These are phyloP conservation scores for Cinclus mexicanus DNA, from an alignment of 2,113 vertebrate genomes.

Conservation along the genomic window DNA sequence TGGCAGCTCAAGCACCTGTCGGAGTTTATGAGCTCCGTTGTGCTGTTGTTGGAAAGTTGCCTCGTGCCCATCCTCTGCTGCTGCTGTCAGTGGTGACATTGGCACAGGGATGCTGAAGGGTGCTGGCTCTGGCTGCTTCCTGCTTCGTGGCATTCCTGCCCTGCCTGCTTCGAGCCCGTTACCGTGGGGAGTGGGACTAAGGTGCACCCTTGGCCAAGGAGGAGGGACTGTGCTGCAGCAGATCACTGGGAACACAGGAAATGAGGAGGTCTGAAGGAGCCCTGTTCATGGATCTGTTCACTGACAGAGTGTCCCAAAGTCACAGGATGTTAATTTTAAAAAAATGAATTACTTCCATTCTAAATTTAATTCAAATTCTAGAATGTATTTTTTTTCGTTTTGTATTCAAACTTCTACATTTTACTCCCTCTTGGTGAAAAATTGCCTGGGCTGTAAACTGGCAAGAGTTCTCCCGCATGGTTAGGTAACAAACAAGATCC, in stretches of 20 bases:
- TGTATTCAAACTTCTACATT: not conserved
- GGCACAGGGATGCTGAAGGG: not conserved
- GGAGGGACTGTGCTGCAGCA: not conserved
- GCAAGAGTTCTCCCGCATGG: not conserved
- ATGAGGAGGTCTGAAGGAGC: not conserved
- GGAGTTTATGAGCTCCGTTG: not conserved
- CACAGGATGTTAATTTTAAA: too few relatives aligned
- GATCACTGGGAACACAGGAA: not conserved
- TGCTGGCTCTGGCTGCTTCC: fast-evolving
- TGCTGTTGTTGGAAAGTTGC: fast-evolving
- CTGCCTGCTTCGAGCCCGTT: not conserved
- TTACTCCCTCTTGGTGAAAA: not conserved
- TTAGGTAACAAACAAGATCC: not conserved
- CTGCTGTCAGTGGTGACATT: not conserved
- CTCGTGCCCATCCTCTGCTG: fast-evolving
- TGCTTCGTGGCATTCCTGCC: not conserved
- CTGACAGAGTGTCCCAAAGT: not conserved
- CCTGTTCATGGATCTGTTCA: not conserved
- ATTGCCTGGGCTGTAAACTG: not conserved
- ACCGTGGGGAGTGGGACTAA: not conserved
- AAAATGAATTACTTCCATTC: not conserved
- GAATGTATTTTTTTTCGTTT: not conserved
- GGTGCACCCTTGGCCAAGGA: not conserved
- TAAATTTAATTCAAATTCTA: not conserved
- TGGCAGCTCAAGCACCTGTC: not conserved